These are phyloP conservation scores for Haplochromis vanheusdeni DNA, from an alignment of 2,113 vertebrate species.

Conservation along the genomic window DNA sequence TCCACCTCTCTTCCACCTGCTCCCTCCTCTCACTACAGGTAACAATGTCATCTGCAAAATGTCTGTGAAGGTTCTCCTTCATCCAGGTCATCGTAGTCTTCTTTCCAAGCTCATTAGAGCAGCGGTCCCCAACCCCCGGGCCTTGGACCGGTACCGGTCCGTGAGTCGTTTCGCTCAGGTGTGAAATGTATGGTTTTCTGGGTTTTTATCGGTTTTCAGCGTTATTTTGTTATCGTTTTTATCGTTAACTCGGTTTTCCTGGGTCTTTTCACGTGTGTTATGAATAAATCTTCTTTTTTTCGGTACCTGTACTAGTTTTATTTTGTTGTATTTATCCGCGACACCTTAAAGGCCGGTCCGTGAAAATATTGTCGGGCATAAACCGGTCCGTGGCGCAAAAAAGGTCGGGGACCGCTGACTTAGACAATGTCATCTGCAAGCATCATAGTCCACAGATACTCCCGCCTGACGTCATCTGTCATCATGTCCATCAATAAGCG, in stretches of 20 bases:
- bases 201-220: background rate
- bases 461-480: background rate
- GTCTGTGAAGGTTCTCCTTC: background rate
- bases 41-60: background rate
- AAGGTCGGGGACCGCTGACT: fast-evolving
- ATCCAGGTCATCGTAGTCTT: background rate
- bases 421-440: background rate
- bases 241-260: background rate
- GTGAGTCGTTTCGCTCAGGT: background rate
- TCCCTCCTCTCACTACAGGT: background rate
- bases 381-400: background rate
- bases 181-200: background rate
- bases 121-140: background rate
- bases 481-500: background rate
- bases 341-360: background rate
- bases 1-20: background rate
- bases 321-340: background rate
- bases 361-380: background rate
- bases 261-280: background rate
- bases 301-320: background rate
- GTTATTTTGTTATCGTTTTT: background rate
- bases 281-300: background rate
- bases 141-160: background rate
- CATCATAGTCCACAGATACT: background rate
- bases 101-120: background rate